Base-by-base conservation (phyloP, 1,140 invertebrate genomes). In the Drosophila tropicalis region DNA sequence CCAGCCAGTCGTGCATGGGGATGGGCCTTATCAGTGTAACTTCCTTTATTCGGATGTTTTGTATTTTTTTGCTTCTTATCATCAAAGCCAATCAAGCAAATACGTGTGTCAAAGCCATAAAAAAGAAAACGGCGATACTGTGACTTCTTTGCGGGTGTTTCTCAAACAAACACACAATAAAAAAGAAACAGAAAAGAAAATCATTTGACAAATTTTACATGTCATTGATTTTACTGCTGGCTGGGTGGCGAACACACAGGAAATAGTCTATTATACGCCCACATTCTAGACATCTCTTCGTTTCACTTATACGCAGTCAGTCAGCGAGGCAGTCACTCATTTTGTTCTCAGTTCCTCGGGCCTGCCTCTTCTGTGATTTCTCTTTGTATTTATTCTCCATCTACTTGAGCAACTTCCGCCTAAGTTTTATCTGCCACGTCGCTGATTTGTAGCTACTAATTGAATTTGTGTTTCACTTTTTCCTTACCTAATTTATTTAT, bases 141-240 rank as follows among this genome's bases (percentile, higher is more conserved):
- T 36, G 17, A 51, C 34, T 76, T 76, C 67, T 73, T 76, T 62
- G 62, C 25, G 60, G 61, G 15, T 41, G 41, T 73, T 69, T 69
- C 63, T 62, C 44, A 41, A 51, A 51, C 19, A 17, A 22, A 22
- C 44, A 51, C 17, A 51, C 44, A 51, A 51, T 51, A 55, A 62
- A 25, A 69, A 69, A 61, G 22, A 62, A 4, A 10, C 3, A 34
- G 65, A 72, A 60, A 60, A 56, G 69, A 73, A 76, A 63, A 56
- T 72, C 69, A 87, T 57, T 82, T 78, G 76, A 77, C 61, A 79
- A 83, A 87, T 86, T 83, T 76, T 63, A 83, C 76, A 82, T 76
- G 67, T 67, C 65, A 76, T 73, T 83, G 76, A 69, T 34, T 76
- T 54, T 32, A 44, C 44, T 63, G 29, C 36, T 65, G 64, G 22